Evolutionary conservation across 92 coral and sea anemone species (phyloP), one percentile per base, ranked within the genome.

Genomic region (Epizoanthus rinbou): DNA sequence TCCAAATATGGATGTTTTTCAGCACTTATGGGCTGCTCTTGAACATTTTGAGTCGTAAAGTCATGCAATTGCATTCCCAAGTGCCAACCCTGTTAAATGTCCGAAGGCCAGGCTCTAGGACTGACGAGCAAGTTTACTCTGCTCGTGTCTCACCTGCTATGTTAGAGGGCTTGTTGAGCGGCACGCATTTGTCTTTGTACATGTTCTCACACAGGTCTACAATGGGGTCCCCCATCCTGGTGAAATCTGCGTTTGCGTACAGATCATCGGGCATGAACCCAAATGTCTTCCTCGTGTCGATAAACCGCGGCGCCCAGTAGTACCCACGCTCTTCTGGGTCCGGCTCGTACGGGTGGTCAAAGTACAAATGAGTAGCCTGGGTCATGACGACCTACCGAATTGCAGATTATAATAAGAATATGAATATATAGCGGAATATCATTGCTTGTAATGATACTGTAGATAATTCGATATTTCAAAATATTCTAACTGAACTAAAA

Each of bases 281-380:
- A 75, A 95, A 95, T 35, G 98, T 95, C 89, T 95, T 95, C 28
- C 92, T 88, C 22, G 98, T 94, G 83, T 95, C 98, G 63, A 89
- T 95, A 69, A 88, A 95, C 52, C 98, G 89, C 13, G 98, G 95
- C 11, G 98, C 98, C 98, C 98, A 95, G 91, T 95, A 95, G 85
- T 90, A 95, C 62, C 98, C 98, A 84, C 98, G 94, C 92, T 95
- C 98, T 76, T 95, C 98, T 69, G 98, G 98, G 88, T 95, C 98
- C 33, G 98, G 98, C 57, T 95, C 98, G 88, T 95, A 95, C 73
- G 98, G 98, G 87, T 91, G 95, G 62, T 95, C 98, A 73, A 95
- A 95, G 87, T 93, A 95, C 57, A 95, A 84, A 71, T 95, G 98
- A 13, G 98, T 93, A 37, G 98, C 98, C 85, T 95, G 98, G 62